Evolutionary conservation across 53 echinoderm and acorn worm genomes (phyloP), one percentile per base, ranked within the genome.

Genomic region (Stichopus horrens): DNA sequence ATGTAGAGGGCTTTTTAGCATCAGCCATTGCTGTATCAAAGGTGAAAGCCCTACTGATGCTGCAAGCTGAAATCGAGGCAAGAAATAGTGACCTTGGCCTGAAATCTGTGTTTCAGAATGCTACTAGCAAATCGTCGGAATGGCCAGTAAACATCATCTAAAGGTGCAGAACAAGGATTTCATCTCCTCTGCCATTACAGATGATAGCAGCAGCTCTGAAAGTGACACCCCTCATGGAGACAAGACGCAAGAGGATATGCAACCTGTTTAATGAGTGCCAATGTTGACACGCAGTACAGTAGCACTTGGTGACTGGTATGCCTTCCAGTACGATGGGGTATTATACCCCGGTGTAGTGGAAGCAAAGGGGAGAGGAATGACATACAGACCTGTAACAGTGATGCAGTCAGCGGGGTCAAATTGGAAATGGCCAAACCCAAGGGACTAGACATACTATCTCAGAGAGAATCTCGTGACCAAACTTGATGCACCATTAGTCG

Each of bases 391-490:
- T n/a, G 86, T 89, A 73, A 89, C 92, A 75, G 90, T 92, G 57
- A 92, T 92, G 92, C 21, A 92, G 58, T 83, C 55, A 53, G 92
- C 90, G 58, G 92, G 92, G 54, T 77, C 78, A 19, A 86, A 92
- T 57, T 90, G 88, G 83, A 93, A 91, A 58, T 91, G 91, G 93
- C 90, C 90, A 77, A 73, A 88, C 53, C 92, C 89, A 89, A 55
- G 79, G 59, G 78, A 79, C 76, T 59, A 58, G 58, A 90, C 20
- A 65, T 14, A 9, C 66, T 65, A 14, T 65, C 66, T 14, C 14
- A 65, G 14, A 9, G 66, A 65, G 14, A 81, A 81, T 19, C 55
- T 92, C 5, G 20, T 82, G 7, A 74, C 23, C 52, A 92, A 92
- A 76, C 86, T 92, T 52, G 84, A 92, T 75, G 77, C 85, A 86